Conservation (phyloP, 2,888 invertebrate species). For the Chamaedrilus cognettii region DNA sequence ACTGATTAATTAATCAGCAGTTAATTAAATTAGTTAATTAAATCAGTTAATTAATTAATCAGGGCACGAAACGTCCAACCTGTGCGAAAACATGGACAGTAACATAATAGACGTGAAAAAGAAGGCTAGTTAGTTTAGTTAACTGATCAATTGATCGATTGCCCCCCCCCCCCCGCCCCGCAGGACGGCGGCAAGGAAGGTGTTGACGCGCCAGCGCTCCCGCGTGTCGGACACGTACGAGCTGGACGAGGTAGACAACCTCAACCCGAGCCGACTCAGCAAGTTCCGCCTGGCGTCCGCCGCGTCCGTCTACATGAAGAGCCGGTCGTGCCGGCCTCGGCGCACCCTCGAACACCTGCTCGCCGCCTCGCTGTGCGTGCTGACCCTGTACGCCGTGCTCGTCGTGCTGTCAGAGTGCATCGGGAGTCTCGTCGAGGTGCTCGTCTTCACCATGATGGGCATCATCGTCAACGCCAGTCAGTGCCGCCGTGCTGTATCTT, state of each 20-base stretch:
- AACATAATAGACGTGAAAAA: too few relatives aligned
- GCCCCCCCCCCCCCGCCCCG: too few relatives aligned
- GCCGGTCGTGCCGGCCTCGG: constrained; percentile 5
- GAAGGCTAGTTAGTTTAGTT: too few relatives aligned
- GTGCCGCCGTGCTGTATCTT: neutral
- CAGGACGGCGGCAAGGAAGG: too few relatives aligned
- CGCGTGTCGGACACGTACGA: constrained; percentile 18
- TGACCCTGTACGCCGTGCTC: constrained; percentile 38
- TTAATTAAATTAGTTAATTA: too few relatives aligned
- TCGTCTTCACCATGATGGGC: constrained; percentile 54
- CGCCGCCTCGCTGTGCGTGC: constrained; percentile 26
- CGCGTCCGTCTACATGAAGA: constrained; percentile 22
- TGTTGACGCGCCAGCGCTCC: neutral
- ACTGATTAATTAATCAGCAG: too few relatives aligned
- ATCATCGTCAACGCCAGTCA: constrained; percentile 57
- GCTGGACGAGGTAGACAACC: constrained; percentile 26
- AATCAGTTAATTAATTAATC: too few relatives aligned
- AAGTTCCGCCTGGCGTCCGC: constrained; percentile 15
- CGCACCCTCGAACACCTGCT: constrained; percentile 21
- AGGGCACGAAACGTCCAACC: too few relatives aligned
- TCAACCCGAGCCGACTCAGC: constrained; percentile 16
- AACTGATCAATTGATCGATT: too few relatives aligned
- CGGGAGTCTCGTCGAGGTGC: constrained; percentile 37
- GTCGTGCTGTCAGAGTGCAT: constrained; percentile 37
- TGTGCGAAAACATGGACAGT: too few relatives aligned